Evolutionary conservation across 2,113 vertebrate species (phyloP).

Genomic region (Emberiza fucata): DNA sequence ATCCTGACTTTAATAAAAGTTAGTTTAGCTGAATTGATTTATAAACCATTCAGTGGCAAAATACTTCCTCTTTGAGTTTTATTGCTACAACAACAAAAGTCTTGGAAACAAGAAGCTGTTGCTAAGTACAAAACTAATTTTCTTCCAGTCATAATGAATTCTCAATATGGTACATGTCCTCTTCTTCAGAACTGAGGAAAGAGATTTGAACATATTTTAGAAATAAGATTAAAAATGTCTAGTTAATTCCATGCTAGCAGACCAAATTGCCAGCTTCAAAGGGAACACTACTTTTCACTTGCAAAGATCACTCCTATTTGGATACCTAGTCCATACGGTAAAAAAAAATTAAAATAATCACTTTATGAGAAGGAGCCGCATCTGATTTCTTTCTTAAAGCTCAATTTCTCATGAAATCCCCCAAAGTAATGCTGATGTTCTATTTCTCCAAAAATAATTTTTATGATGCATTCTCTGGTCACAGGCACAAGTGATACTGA

Average conservation of each 20-base stretch:
- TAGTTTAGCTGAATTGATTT: background rate
- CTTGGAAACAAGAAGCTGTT: background rate
- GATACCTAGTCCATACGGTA: background rate
- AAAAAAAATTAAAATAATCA: background rate
- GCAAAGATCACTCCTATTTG: background rate
- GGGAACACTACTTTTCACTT: background rate
- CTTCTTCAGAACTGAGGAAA: background rate
- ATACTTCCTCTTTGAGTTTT: background rate
- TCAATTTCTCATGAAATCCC: background rate
- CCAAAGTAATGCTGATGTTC: background rate
- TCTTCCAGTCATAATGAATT: background rate
- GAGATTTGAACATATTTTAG: background rate
- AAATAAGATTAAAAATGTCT: background rate
- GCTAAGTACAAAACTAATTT: background rate
- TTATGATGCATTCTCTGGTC: background rate
- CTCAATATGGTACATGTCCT: background rate
- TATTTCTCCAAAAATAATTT: background rate
- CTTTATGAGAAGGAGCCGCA: background rate
- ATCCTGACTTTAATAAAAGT: background rate
- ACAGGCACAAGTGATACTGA: background rate
- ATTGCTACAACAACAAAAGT: background rate
- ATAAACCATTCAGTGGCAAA: background rate
- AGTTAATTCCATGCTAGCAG: background rate
- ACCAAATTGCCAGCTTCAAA: background rate
- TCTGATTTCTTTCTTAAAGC: background rate